These are phyloP conservation scores for Larimichthys crocea DNA, from an alignment of 2,113 vertebrate genomes.

Conservation along the genomic window DNA sequence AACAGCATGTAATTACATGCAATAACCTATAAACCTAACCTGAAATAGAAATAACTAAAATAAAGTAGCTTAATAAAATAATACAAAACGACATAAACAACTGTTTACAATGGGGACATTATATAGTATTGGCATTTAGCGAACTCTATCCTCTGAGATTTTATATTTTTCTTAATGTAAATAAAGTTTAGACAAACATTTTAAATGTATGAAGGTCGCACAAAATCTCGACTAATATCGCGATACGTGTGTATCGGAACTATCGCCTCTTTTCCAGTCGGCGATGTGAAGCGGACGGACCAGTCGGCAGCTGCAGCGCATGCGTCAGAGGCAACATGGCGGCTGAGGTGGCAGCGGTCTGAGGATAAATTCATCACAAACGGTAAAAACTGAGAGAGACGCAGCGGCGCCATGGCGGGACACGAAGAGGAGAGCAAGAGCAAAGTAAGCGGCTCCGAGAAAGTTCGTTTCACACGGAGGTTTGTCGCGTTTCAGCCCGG, in stretches of 20 bases:
- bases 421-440: slow-evolving; percentile 24
- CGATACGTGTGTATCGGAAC: slow-evolving; percentile 2
- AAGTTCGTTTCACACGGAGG: not conserved
- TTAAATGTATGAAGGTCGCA: too few relatives aligned
- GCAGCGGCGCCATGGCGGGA: slow-evolving; percentile 27
- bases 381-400: fast-evolving
- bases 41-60: too few relatives aligned
- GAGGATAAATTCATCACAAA: fast-evolving
- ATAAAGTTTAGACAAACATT: not conserved
- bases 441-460: slow-evolving; percentile 30
- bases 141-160: too few relatives aligned
- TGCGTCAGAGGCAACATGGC: not conserved
- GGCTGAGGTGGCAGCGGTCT: not conserved
- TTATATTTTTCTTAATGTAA: too few relatives aligned
- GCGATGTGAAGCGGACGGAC: slow-evolving; percentile 27
- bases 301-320: fast-evolving
- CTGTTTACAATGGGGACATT: too few relatives aligned
- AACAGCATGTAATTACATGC: too few relatives aligned
- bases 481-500: not conserved
- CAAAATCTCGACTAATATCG: too few relatives aligned
- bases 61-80: too few relatives aligned
- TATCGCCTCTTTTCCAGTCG: not conserved
- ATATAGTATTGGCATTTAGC: too few relatives aligned
- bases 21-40: too few relatives aligned
- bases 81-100: too few relatives aligned